Percentiles rank a stretch among this genome's conserved stretches.
Conservation (phyloP, 2,888 invertebrate species). For the Corbicula japonica region DNA sequence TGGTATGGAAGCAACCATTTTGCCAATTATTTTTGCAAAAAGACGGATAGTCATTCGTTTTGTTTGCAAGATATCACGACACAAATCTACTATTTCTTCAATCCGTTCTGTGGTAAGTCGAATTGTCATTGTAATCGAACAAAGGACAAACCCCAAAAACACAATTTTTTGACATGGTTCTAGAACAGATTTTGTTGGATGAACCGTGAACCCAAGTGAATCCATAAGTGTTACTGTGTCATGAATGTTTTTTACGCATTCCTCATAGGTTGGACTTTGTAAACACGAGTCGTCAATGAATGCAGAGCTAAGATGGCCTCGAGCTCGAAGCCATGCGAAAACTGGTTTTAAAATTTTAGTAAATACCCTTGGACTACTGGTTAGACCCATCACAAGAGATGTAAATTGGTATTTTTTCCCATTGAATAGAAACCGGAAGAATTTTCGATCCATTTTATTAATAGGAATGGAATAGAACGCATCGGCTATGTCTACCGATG, state of each 20-base stretch:
- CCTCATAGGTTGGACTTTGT: slow-evolving; percentile 15
- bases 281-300: slow-evolving; percentile 51
- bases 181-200: slow-evolving; percentile 47
- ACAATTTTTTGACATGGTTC: slow-evolving; percentile 32
- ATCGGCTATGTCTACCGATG: slow-evolving; percentile 33
- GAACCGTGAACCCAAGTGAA: slow-evolving; percentile 42
- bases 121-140: slow-evolving; percentile 48
- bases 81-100: slow-evolving; percentile 15
- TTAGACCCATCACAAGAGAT: slow-evolving; percentile 30
- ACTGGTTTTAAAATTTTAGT: slow-evolving; percentile 51
- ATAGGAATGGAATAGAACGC: slow-evolving; percentile 35
- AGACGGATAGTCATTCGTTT: slow-evolving; percentile 35
- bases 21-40: slow-evolving; percentile 47
- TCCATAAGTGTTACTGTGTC: slow-evolving; percentile 29
- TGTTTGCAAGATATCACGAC: slow-evolving; percentile 16
- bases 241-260: slow-evolving; percentile 21
- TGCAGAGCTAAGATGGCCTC: slow-evolving; percentile 23
- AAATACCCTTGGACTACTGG: slow-evolving; percentile 25
- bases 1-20: slow-evolving; percentile 48
- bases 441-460: slow-evolving; percentile 20
- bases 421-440: slow-evolving; percentile 28
- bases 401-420: slow-evolving; percentile 33
- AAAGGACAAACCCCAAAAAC: slow-evolving; percentile 57
- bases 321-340: slow-evolving; percentile 20
- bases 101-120: slow-evolving; percentile 28